Percentiles rank a stretch among this genome's conserved stretches.
Evolutionary conservation across 2,113 vertebrate species (phyloP).

Genomic region (Nothocercus julius): DNA sequence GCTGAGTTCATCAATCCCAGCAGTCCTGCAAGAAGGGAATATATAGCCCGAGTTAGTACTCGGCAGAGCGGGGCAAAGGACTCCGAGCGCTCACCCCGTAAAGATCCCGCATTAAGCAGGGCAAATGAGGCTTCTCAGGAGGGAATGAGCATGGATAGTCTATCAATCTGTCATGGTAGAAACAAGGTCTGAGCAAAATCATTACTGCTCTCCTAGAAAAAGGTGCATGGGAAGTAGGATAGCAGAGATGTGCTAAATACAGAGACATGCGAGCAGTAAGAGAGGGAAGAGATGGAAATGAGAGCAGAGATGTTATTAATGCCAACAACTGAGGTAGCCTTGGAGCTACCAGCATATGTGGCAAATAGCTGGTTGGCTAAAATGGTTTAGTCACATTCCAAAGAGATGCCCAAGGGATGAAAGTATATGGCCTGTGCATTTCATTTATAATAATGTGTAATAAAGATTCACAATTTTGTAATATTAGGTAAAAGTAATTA

Average conservation of each 20-base stretch:
- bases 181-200: neutral
- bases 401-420: neutral
- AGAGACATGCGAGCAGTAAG: neutral
- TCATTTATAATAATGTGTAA: neutral
- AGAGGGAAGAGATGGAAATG: conserved; percentile 18
- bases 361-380: conserved; percentile 27
- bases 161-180: conserved; percentile 38
- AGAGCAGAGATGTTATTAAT: conserved; percentile 46
- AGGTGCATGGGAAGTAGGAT: neutral
- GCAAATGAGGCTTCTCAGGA: conserved; percentile 27
- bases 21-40: rapidly evolving
- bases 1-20: neutral
- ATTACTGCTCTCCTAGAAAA: neutral
- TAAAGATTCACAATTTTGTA: neutral
- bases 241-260: neutral
- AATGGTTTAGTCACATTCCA: neutral
- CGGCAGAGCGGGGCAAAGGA: neutral
- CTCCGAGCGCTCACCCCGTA: neutral
- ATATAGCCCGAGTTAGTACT: neutral
- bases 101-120: conserved; percentile 22
- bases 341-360: conserved; percentile 21
- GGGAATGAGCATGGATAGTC: neutral
- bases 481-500: conserved; percentile 16
- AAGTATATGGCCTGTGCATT: neutral
- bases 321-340: conserved; percentile 15